phyloP scores from a whole-genome alignment of 1,140 invertebrate genomes.

The Drosophila arizonae region DNA sequence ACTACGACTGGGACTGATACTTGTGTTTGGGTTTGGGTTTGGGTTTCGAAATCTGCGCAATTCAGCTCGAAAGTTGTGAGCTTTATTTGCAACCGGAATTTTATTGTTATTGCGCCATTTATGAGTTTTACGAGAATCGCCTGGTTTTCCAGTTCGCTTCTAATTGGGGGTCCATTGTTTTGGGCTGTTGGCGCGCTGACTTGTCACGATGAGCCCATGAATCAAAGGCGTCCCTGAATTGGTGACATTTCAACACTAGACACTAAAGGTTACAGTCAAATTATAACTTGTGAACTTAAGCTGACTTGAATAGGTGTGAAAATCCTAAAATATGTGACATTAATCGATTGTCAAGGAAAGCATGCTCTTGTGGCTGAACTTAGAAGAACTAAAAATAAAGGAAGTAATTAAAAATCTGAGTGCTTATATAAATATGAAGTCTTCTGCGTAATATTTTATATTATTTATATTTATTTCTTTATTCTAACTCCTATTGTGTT shows the following conservation, averaged over 20 bases:
- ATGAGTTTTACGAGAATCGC: slow-evolving; percentile 70
- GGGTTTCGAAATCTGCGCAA: slow-evolving; percentile 47
- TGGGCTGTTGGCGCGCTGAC: slow-evolving; percentile 13
- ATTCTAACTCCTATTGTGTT: no score
- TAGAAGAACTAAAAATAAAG: not conserved
- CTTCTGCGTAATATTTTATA: no score
- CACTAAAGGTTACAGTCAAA: slow-evolving; percentile 16
- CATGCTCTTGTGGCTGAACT: not conserved
- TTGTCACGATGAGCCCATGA: slow-evolving; percentile 36
- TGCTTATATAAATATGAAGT: no score
- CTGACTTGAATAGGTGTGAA: slow-evolving; percentile 14
- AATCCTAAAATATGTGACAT: not conserved
- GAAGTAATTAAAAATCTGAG: no score
- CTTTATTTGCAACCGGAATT: slow-evolving; percentile 79
- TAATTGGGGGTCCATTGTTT: slow-evolving; percentile 66
- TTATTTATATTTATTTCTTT: no score
- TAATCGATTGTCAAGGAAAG: not conserved
- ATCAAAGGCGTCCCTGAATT: slow-evolving; percentile 30
- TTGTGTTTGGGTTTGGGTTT: slow-evolving; percentile 1
- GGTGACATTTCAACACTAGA: slow-evolving; percentile 21
- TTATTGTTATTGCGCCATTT: slow-evolving; percentile 77
- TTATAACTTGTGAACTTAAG: slow-evolving; percentile 1
- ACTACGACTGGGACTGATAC: slow-evolving; percentile 4
- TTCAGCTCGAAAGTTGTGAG: slow-evolving; percentile 62
- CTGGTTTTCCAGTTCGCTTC: slow-evolving; percentile 42